Evolutionary conservation across 2,113 vertebrate genomes (phyloP).

Genomic region (Sphyrna mokarran): DNA sequence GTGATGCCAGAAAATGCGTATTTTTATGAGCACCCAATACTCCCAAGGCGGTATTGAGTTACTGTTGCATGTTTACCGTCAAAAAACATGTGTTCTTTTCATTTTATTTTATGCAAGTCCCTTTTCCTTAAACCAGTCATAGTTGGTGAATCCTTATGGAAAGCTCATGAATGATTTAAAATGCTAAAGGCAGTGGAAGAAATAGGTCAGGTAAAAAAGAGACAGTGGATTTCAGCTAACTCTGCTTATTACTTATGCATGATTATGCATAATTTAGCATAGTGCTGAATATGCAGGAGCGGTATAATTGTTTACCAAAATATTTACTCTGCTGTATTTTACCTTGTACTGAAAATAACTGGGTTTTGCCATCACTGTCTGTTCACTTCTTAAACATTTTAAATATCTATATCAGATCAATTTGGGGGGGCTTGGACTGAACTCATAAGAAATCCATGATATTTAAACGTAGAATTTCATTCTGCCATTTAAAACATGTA

Average conservation of each 20-base stretch:
- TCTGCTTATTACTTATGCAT: constrained; percentile 80
- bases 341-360: constrained; percentile 19
- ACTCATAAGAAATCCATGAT: background rate
- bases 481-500: background rate
- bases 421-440: background rate
- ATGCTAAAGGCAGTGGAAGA: constrained; percentile 78
- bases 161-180: constrained; percentile 82
- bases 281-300: constrained; percentile 75
- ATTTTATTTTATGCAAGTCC: constrained; percentile 44
- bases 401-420: background rate
- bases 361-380: constrained; percentile 28
- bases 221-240: constrained; percentile 71
- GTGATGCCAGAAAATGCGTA: constrained; percentile 9
- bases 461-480: background rate
- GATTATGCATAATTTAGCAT: constrained; percentile 82
- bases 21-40: constrained; percentile 70
- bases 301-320: constrained; percentile 82
- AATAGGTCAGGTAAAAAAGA: constrained; percentile 74
- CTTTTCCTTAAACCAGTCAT: constrained; percentile 68
- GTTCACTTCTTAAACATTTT: constrained; percentile 23
- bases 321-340: constrained; percentile 56
- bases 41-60: constrained; percentile 69
- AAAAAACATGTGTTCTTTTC: constrained; percentile 72
- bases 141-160: constrained; percentile 76
- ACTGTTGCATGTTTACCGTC: constrained; percentile 72